Conservation (phyloP, 2,888 invertebrate genomes). For the Molorchus minor region DNA sequence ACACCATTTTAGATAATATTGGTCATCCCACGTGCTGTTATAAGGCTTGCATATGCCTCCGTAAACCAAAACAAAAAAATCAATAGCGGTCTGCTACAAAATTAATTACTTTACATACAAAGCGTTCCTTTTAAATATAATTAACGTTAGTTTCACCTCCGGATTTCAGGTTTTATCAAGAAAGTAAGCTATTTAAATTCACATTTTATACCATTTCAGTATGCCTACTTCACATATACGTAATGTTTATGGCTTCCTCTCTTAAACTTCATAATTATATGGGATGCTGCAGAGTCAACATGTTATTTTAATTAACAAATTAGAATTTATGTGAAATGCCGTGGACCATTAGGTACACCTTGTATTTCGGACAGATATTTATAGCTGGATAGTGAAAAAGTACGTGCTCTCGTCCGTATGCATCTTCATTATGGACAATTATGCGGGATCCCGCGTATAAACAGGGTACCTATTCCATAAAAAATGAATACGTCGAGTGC, state of each 20-base stretch:
- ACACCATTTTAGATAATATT: too few species aligned
- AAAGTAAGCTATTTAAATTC: background rate
- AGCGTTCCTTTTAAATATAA: too few species aligned
- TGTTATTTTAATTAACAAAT: slow-evolving; percentile 25
- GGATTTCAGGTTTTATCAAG: too few species aligned
- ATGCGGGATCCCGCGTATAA: slow-evolving; percentile 32
- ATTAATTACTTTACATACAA: too few species aligned
- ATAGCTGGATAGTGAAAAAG: slow-evolving; percentile 25
- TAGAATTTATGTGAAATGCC: slow-evolving; percentile 23
- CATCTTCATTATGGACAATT: slow-evolving; percentile 32
- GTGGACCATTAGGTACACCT: slow-evolving; percentile 22
- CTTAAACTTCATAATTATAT: slow-evolving; percentile 1
- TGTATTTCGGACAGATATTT: slow-evolving; percentile 29
- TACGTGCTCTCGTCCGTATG: slow-evolving; percentile 32
- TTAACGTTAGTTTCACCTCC: too few species aligned
- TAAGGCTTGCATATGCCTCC: too few species aligned
- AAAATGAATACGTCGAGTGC: slow-evolving; percentile 1
- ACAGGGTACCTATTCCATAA: slow-evolving; percentile 6
- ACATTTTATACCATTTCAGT: background rate
- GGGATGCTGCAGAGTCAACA: slow-evolving; percentile 1
- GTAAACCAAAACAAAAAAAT: too few species aligned
- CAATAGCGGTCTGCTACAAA: too few species aligned
- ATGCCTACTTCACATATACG: background rate
- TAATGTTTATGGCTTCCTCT: slow-evolving; percentile 3
- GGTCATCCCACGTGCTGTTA: too few species aligned